phyloP scores from a whole-genome alignment of 2,888 invertebrate species.

The Glaucopsyche alexis region DNA sequence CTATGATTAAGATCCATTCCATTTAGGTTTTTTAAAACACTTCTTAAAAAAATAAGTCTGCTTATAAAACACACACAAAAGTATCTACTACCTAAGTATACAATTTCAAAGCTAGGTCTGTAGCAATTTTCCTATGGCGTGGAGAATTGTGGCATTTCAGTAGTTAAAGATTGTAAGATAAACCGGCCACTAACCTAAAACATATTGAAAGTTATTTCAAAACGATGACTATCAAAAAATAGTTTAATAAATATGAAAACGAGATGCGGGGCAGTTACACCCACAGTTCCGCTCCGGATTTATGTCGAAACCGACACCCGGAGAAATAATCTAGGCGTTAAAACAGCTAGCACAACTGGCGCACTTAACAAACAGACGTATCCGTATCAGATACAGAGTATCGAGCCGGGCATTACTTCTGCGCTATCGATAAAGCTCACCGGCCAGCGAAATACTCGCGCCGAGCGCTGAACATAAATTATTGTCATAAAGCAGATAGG shows the following conservation, averaged over 20 bases:
- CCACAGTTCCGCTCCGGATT: slow-evolving; percentile 76
- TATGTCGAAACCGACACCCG: slow-evolving; percentile 76
- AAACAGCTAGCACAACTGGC: slow-evolving; percentile 75
- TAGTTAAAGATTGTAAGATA: not conserved
- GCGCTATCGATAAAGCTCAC: slow-evolving; percentile 79
- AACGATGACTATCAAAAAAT: slow-evolving; percentile 30
- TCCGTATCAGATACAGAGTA: slow-evolving; percentile 77
- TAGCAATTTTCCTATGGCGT: not conserved
- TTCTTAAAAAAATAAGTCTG: not conserved
- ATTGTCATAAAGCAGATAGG: slow-evolving; percentile 78
- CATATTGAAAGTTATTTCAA: slow-evolving; percentile 19
- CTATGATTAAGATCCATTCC: not conserved
- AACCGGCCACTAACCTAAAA: slow-evolving; percentile 7
- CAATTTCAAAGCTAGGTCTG: not conserved
- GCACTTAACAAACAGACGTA: slow-evolving; percentile 79
- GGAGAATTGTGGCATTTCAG: not conserved
- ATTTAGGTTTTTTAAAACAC: not conserved
- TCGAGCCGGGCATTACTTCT: slow-evolving; percentile 76
- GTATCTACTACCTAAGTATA: not conserved
- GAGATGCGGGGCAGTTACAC: slow-evolving; percentile 68
- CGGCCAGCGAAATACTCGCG: slow-evolving; percentile 77
- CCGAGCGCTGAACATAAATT: slow-evolving; percentile 74
- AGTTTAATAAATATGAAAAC: slow-evolving; percentile 61
- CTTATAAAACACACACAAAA: too few relatives aligned
- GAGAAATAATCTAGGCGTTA: slow-evolving; percentile 77